These are phyloP conservation scores for Petrocephalus schoutedeni DNA, from an alignment of 2,797 vertebrate genomes.

Conservation along the genomic window DNA sequence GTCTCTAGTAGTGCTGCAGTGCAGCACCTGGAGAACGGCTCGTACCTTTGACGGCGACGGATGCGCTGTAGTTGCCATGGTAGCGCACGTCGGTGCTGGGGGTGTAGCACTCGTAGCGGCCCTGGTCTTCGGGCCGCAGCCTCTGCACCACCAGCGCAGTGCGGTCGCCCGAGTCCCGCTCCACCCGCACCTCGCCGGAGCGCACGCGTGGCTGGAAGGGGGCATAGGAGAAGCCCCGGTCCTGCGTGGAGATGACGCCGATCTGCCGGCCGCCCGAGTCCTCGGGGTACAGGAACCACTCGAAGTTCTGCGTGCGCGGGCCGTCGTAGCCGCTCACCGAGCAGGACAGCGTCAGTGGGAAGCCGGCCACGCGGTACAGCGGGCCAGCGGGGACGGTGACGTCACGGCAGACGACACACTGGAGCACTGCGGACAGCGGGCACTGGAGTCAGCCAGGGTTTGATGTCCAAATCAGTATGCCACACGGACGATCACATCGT, in stretches of 20 bases:
- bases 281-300: conserved; percentile 76
- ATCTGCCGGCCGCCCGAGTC: conserved; percentile 59
- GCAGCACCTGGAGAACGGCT: neutral
- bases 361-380: conserved; percentile 74
- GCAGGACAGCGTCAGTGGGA: conserved; percentile 70
- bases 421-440: conserved; percentile 45
- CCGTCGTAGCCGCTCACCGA: conserved; percentile 70
- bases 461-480: neutral
- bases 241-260: conserved; percentile 75
- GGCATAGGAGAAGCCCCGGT: conserved; percentile 67
- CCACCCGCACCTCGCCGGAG: conserved; percentile 69
- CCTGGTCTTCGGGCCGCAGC: conserved; percentile 72
- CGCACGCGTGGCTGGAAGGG: conserved; percentile 63
- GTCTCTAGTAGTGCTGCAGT: conserved; percentile 24
- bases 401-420: conserved; percentile 58
- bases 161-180: conserved; percentile 68
- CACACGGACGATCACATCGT: neutral
- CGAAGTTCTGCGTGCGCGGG: conserved; percentile 74
- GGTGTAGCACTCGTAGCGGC: conserved; percentile 80
- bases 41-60: conserved; percentile 72
- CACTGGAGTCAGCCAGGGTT: neutral
- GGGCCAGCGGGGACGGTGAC: conserved; percentile 71
- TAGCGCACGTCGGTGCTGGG: conserved; percentile 76
- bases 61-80: conserved; percentile 75
- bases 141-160: conserved; percentile 67